Conservation (phyloP, 2,113 vertebrate species). For the Copsychus sechellarum region DNA sequence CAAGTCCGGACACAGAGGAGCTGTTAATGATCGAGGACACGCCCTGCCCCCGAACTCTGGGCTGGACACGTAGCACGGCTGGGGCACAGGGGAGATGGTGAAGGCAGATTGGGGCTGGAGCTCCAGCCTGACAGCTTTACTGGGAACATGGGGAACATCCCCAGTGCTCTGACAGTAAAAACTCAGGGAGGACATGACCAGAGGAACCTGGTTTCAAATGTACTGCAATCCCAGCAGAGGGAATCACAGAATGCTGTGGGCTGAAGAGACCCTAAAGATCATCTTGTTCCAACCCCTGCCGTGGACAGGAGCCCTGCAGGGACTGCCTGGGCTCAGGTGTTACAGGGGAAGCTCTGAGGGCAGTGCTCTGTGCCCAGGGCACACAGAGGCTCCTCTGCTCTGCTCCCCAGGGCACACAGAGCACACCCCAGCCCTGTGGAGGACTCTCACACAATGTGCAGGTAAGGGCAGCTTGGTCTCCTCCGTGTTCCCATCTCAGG, state of each 20-base stretch:
- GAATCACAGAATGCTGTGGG: neutral
- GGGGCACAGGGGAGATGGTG: constrained; percentile 13
- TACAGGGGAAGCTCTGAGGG: neutral
- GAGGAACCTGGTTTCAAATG: neutral
- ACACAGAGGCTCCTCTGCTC: neutral
- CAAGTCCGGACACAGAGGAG: neutral
- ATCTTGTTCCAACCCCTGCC: neutral
- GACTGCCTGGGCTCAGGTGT: neutral
- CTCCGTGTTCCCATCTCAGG: neutral
- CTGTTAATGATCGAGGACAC: constrained; percentile 7
- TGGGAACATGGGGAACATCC: neutral
- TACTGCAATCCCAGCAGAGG: neutral
- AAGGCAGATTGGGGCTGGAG: neutral
- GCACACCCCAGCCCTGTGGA: fast-evolving
- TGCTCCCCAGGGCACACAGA: neutral
- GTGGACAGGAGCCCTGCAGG: neutral
- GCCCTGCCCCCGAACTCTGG: neutral
- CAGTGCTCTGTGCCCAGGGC: fast-evolving
- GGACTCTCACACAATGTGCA: neutral
- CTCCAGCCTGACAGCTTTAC: neutral
- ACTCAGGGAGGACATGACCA: neutral
- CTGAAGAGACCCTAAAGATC: neutral
- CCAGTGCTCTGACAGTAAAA: neutral
- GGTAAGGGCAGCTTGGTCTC: neutral
- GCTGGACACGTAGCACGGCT: neutral